phyloP scores from a whole-genome alignment of 2,113 vertebrate genomes.

The Meleagris gallopavo region DNA sequence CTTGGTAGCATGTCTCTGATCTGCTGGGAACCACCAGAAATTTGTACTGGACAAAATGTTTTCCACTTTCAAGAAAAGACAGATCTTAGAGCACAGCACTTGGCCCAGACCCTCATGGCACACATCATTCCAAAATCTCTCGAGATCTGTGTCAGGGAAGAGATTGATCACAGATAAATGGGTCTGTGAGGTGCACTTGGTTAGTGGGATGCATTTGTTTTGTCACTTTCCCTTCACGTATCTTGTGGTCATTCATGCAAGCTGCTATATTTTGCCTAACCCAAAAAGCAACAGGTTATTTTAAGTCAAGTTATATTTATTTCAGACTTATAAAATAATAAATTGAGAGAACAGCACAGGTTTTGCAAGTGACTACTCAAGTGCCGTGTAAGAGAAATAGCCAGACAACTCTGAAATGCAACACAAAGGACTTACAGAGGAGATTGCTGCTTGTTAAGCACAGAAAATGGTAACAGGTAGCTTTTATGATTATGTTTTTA shows the following conservation, averaged over 20 bases:
- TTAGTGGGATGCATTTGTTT: not conserved
- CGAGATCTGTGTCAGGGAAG: not conserved
- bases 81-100: not conserved
- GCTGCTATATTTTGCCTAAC: not conserved
- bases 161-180: not conserved
- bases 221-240: not conserved
- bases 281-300: slow-evolving; percentile 1
- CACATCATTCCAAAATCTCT: not conserved
- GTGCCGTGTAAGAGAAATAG: not conserved
- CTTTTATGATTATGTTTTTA: slow-evolving; percentile 42
- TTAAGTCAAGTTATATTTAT: slow-evolving; percentile 8
- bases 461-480: slow-evolving; percentile 12
- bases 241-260: not conserved
- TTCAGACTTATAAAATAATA: slow-evolving; percentile 41
- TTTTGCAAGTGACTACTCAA: not conserved
- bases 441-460: slow-evolving; percentile 42
- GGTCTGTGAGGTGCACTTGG: not conserved
- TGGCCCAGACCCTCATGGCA: not conserved
- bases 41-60: not conserved
- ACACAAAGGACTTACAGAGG: slow-evolving; percentile 20
- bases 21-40: not conserved
- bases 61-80: not conserved
- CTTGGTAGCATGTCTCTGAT: not conserved
- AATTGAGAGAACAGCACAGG: slow-evolving; percentile 15
- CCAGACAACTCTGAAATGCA: slow-evolving; percentile 12